Conservation (phyloP, 1,140 invertebrate genomes). For the Procambarus virginalis region DNA sequence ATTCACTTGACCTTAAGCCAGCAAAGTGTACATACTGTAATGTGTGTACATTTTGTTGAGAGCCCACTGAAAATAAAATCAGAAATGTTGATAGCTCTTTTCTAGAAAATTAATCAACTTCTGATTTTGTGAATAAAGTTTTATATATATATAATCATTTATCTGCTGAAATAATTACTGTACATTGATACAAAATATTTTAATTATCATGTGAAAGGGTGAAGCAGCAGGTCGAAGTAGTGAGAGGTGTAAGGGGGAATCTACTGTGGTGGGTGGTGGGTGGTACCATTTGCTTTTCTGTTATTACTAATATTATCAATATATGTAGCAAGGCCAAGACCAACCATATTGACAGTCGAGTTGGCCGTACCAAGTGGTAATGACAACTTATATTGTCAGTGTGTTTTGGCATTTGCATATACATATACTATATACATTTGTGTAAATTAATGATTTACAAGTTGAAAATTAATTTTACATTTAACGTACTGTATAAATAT, state of each 20-base stretch:
- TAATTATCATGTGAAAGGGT: not conserved
- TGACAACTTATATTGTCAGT: not conserved
- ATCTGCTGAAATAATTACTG: too few species aligned
- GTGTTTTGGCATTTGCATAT: not conserved
- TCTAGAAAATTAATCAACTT: too few species aligned
- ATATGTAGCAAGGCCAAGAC: constrained; percentile 53
- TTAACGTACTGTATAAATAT: not conserved
- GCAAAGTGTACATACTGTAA: not conserved
- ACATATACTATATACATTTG: not conserved
- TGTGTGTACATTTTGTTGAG: not conserved
- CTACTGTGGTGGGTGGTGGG: constrained; percentile 60
- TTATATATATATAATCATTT: too few species aligned
- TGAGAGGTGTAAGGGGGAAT: constrained; percentile 51
- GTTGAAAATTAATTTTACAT: not conserved
- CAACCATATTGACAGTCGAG: constrained; percentile 8
- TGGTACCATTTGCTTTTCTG: constrained; percentile 63
- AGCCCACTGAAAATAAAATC: too few species aligned
- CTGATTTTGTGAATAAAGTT: too few species aligned
- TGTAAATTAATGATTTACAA: not conserved
- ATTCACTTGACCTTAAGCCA: not conserved
- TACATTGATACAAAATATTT: not conserved
- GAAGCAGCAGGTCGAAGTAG: constrained; percentile 37
- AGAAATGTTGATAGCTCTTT: too few species aligned
- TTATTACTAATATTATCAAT: constrained; percentile 57
- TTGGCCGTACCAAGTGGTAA: not conserved